phyloP scores from a whole-genome alignment of 2,113 vertebrate species.

The Indicator indicator region DNA sequence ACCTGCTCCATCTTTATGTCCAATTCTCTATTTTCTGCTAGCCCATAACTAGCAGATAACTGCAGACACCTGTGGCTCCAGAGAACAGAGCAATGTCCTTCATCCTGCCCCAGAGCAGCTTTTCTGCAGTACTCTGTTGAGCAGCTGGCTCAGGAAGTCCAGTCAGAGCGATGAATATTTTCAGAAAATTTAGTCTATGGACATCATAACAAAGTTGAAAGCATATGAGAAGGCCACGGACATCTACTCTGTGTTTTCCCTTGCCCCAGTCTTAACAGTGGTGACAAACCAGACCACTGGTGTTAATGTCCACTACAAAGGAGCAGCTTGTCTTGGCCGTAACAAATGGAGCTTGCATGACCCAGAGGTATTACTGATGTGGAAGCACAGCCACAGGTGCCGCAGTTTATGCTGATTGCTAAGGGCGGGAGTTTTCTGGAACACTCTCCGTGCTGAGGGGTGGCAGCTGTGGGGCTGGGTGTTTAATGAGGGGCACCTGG shows the following conservation, averaged over 20 bases:
- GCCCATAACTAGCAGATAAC: background rate
- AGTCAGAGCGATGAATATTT: fast-evolving
- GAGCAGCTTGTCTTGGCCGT: background rate
- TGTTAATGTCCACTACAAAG: fast-evolving
- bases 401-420: too few relatives aligned
- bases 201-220: background rate
- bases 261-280: background rate
- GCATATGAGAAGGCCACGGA: background rate
- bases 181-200: background rate
- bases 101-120: background rate
- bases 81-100: background rate
- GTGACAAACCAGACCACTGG: background rate
- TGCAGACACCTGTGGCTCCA: background rate
- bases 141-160: background rate
- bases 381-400: fast-evolving
- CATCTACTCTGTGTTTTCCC: background rate
- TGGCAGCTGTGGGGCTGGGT: background rate
- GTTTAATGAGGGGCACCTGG: fast-evolving
- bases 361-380: too few relatives aligned
- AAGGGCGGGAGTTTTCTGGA: background rate
- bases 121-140: background rate
- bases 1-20: fast-evolving
- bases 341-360: fast-evolving
- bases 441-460: background rate
- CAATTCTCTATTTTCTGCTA: background rate